Base-by-base conservation (phyloP, 1,140 invertebrate species). In the Cotesia chilonis region DNA sequence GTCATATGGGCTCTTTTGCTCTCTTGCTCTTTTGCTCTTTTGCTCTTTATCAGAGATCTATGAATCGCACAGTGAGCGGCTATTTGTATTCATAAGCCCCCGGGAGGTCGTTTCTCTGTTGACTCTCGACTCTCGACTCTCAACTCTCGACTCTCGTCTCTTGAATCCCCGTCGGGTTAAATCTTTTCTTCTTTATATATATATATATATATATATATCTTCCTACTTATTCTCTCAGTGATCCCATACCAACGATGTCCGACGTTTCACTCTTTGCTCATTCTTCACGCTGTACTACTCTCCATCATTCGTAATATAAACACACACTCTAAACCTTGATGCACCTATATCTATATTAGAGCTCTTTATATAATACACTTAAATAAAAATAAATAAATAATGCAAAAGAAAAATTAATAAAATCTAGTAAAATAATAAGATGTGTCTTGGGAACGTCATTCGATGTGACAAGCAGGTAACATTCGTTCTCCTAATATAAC, bases 41-140 rank as follows among this genome's bases (percentile, higher is more conserved):
- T 47, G 75, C 72, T 59, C 57, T 82, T 87, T 87, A 87, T 87
- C 85, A 81, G 77, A 79, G 81, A 87, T 87, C 85, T 82, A 83
- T 73, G 70, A 85, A 83, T 84, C 81, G 84, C 82, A 80, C 85
- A 86, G 85, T 85, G 82, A 85, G 83, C 84, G 79, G 85, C 83
- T 86, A 87, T 86, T 87, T 87, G 85, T 87, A 87, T 87, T 87
- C 86, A 87, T 87, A 87, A 87, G 85, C 84, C 86, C 77, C 81
- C 86, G 81, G 86, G 86, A 86, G 86, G 85, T 84, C 84, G 84
- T 83, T 83, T 85, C 85, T 85, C 35, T 63, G 64, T 67, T 72
- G 52, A 65, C 63, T 59, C 63, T 66, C 61, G 28, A 28, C 28
- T 28, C 28, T 28, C 28, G 28, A 28, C 28, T 28, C 28, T 28